Evolutionary conservation across 2,113 vertebrate species (phyloP), one percentile per base, ranked within the genome.

Genomic region (Mungos mungo): DNA sequence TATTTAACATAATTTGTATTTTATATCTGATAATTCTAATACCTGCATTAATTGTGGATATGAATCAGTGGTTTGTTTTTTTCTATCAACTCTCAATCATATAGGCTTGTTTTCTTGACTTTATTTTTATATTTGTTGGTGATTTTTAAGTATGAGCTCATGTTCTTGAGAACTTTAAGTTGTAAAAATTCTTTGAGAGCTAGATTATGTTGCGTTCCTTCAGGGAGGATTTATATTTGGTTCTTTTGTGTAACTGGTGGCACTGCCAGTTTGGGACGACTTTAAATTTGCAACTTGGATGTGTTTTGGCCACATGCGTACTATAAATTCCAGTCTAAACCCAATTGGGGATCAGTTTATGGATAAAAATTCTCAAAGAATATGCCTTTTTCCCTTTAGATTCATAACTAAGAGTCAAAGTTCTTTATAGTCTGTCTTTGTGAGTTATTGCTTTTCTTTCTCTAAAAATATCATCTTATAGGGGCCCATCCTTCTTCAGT

Each of bases 211-310:
- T 57, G n/a, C 12, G 54, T 95, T 92, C 41, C 41, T 65, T 76
- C 33, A 60, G 66, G 11, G 35, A 72, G 31, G 93, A 63, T 83
- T 89, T 81, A 47, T 57, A 77, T 52, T 74, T 60, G 9, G 2
- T 81, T 85, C 41, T 92, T 96, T 52, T 74, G 25, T 54, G 47
- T 52, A 33, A 85, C 80, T 76, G 31, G 14, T 63, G 80, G 35
- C 72, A 77, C 41, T 87, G 50, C 14, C 57, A 82, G 33, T 29
- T 50, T 86, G 72, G 80, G 66, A 86, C 33, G 79, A 65, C 77
- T 92, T 88, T 69, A 77, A 89, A 90, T 45, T 63, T 54, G 38
- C 74, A 83, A 87, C 25, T 45, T 95, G 80, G 47, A 90, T 50
- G 23, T 69, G 35, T 80, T 94, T 74, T 69, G 16, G 33, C 27